Evolutionary conservation across 53 echinoderm and acorn worm genomes (phyloP).

Genomic region (Holothuria scabra): DNA sequence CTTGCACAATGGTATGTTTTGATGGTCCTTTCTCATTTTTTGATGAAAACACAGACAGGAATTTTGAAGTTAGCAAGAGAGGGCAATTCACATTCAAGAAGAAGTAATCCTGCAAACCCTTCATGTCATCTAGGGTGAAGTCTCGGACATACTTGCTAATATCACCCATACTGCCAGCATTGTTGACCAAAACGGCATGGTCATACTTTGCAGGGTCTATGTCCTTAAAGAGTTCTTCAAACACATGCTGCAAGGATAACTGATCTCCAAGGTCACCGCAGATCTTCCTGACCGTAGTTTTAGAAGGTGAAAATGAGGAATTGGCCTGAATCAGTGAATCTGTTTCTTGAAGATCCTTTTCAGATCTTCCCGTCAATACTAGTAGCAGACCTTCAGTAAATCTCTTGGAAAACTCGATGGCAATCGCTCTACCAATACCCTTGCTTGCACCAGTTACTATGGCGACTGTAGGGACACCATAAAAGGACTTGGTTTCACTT

Average conservation of each 20-base stretch:
- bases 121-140: constrained; percentile 11
- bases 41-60: constrained; percentile 62
- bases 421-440: constrained; percentile 81
- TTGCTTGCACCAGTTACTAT: constrained; percentile 85
- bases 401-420: constrained; percentile 63
- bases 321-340: constrained; percentile 49
- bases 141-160: constrained; percentile 55
- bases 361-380: constrained; percentile 73
- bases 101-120: constrained; percentile 54
- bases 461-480: constrained; percentile 67
- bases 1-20: constrained; percentile 63
- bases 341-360: constrained; percentile 70
- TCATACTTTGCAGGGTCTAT: constrained; percentile 59
- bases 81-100: constrained; percentile 70
- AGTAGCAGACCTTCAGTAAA: constrained; percentile 62
- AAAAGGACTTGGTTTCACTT: constrained; percentile 18
- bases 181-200: constrained; percentile 76
- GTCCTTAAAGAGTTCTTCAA: constrained; percentile 43
- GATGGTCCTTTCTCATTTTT: background rate
- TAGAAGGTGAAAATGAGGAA: constrained; percentile 42
- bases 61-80: constrained; percentile 60
- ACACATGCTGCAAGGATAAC: background rate
- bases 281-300: constrained; percentile 46
- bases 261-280: constrained; percentile 69
- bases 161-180: constrained; percentile 78